These are phyloP conservation scores for Leptothorax acervorum DNA, from an alignment of 2,888 invertebrate species.

Conservation along the genomic window DNA sequence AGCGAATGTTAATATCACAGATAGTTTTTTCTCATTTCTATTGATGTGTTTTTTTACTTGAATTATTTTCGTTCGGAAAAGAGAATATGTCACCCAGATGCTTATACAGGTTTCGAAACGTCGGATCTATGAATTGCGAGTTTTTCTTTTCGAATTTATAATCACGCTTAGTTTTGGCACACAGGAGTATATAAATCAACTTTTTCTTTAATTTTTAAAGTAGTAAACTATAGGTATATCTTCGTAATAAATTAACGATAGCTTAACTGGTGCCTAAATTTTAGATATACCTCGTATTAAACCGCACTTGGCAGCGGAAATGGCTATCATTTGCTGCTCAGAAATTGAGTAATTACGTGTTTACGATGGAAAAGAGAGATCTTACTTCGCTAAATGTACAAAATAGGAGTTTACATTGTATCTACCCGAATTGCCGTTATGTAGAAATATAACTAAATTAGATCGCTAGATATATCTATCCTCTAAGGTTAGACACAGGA, in stretches of 20 bases:
- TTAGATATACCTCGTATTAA: not conserved
- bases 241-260: not conserved
- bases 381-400: slow-evolving; percentile 11
- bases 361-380: not conserved
- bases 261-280: not conserved
- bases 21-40: slow-evolving; percentile 52
- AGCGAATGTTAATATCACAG: slow-evolving; percentile 67
- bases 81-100: not conserved
- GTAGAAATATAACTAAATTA: slow-evolving; percentile 3
- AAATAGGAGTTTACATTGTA: not conserved
- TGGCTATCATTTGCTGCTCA: not conserved
- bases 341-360: not conserved
- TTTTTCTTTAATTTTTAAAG: not conserved
- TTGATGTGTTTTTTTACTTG: not conserved
- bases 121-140: not conserved
- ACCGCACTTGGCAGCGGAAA: not conserved
- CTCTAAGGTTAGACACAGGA: not conserved
- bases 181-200: not conserved
- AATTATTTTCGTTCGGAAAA: slow-evolving; percentile 3
- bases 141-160: slow-evolving; percentile 12
- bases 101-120: slow-evolving; percentile 8
- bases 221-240: not conserved
- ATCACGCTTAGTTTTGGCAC: slow-evolving; percentile 1
- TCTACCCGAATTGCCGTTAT: not conserved
- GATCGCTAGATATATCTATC: not conserved